A percentile compares a stretch with the other conserved stretches of the same genome.
Evolutionary conservation across 1,140 invertebrate genomes (phyloP).

Genomic region (Cylas formicarius): DNA sequence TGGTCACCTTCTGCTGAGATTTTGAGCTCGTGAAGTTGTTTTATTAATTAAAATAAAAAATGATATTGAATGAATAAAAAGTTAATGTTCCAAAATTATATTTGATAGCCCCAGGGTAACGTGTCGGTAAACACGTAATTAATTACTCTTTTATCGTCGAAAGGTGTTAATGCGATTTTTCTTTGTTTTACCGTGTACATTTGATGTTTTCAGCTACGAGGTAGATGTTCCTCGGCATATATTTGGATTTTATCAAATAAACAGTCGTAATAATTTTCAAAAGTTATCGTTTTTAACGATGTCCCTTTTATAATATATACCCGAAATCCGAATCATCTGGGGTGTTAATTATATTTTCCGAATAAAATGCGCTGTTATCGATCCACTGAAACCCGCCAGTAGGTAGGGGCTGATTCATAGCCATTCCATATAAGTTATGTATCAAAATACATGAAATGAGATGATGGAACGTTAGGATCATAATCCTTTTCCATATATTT

Average conservation of each 20-base stretch:
- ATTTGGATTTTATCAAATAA: slow-evolving; percentile 3
- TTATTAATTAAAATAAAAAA: too few species aligned
- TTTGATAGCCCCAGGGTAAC: too few species aligned
- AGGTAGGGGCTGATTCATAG: slow-evolving; percentile 44
- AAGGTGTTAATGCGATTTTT: too few species aligned
- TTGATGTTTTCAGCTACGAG: too few species aligned
- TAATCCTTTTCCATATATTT: slow-evolving; percentile 38
- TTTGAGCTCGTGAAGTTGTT: too few species aligned
- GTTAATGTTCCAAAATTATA: too few species aligned
- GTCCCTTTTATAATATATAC: slow-evolving; percentile 40
- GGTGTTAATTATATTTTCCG: slow-evolving; percentile 29
- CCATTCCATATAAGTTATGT: slow-evolving; percentile 45
- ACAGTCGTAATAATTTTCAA: background rate
- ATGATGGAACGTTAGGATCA: slow-evolving; percentile 37
- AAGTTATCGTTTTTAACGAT: background rate
- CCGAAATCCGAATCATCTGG: slow-evolving; percentile 39
- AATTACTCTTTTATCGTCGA: too few species aligned
- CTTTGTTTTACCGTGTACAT: too few species aligned
- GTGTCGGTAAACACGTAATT: too few species aligned
- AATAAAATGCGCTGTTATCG: slow-evolving; percentile 25
- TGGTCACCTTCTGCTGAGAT: too few species aligned
- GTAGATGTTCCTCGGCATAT: too few species aligned
- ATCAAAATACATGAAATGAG: slow-evolving; percentile 44
- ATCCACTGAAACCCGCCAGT: slow-evolving; percentile 43
- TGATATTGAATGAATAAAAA: too few species aligned